Evolutionary conservation across 2,888 invertebrate genomes (phyloP).

Genomic region (Coenonympha glycerion): DNA sequence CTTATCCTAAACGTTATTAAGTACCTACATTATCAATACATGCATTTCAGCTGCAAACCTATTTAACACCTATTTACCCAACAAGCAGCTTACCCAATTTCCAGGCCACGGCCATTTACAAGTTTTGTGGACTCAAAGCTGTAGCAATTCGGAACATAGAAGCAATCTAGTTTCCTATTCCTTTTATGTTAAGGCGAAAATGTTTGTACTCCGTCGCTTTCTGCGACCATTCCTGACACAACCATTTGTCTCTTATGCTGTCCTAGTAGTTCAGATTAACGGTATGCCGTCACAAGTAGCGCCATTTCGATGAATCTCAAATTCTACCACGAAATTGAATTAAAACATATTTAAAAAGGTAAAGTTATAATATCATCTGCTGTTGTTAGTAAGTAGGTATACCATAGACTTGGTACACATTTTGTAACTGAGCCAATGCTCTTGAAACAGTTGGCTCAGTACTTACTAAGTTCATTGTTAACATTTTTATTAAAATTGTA

Average conservation of each 20-base stretch:
- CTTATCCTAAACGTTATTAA: no score
- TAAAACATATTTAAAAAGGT: no score
- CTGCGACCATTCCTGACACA: constrained; percentile 16
- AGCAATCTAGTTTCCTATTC: constrained; percentile 25
- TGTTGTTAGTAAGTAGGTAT: no score
- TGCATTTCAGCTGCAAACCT: not conserved
- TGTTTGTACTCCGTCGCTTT: constrained; percentile 16
- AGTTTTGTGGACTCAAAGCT: constrained; percentile 10
- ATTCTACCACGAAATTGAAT: not conserved
- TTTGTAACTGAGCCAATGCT: no score
- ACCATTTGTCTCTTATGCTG: constrained; percentile 20
- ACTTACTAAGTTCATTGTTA: no score
- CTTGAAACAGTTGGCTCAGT: no score
- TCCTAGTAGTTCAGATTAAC: constrained; percentile 17
- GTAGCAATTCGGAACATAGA: constrained; percentile 4
- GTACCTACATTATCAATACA: no score
- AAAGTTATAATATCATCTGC: no score
- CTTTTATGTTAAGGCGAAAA: constrained; percentile 21
- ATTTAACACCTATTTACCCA: not conserved
- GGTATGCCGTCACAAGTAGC: not conserved
- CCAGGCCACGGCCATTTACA: constrained; percentile 5
- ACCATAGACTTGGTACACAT: no score
- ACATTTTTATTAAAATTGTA: no score
- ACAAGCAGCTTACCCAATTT: not conserved
- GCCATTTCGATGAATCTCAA: not conserved